Conservation (phyloP, 1,140 invertebrate species). For the Drosophila sechellia region DNA sequence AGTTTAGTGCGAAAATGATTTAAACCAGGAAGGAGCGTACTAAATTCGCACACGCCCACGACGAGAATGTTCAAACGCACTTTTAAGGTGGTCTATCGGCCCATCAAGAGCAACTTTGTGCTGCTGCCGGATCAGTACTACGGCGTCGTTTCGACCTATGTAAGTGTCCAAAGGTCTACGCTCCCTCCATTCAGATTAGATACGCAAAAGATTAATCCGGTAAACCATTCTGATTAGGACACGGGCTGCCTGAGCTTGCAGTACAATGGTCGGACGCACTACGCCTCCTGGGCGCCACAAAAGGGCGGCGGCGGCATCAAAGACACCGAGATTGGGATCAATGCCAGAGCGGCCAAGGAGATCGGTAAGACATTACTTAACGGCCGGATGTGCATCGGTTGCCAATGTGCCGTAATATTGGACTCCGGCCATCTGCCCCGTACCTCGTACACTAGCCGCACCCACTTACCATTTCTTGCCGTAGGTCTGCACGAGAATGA, state of each 20-base stretch:
- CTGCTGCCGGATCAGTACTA: conserved; percentile 79
- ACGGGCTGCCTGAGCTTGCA: conserved; percentile 80
- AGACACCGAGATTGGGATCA: conserved; percentile 84
- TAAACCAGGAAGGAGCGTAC: conserved; percentile 26
- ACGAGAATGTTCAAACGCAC: conserved; percentile 80
- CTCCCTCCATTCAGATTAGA: conserved; percentile 57
- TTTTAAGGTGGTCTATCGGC: conserved; percentile 81
- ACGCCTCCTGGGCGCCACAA: conserved; percentile 79
- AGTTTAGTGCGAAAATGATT: conserved; percentile 28
- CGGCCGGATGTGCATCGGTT: conserved; percentile 68
- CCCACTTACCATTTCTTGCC: conserved; percentile 30
- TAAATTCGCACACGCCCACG: conserved; percentile 22
- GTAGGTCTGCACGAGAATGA: conserved; percentile 81
- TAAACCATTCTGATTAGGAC: conserved; percentile 60
- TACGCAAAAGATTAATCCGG: conserved; percentile 48
- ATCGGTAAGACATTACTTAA: conserved; percentile 80
- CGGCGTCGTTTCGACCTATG: conserved; percentile 81
- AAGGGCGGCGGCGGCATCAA: conserved; percentile 73
- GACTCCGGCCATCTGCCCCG: conserved; percentile 22
- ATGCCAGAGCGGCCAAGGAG: conserved; percentile 84
- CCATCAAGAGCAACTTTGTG: conserved; percentile 75
- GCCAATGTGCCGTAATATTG: conserved; percentile 70
- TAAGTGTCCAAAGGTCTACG: conserved; percentile 77
- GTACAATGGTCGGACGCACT: conserved; percentile 71
- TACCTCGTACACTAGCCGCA: conserved; percentile 1